phyloP scores from a whole-genome alignment of 2,797 vertebrate species.

The Danio tinwini region DNA sequence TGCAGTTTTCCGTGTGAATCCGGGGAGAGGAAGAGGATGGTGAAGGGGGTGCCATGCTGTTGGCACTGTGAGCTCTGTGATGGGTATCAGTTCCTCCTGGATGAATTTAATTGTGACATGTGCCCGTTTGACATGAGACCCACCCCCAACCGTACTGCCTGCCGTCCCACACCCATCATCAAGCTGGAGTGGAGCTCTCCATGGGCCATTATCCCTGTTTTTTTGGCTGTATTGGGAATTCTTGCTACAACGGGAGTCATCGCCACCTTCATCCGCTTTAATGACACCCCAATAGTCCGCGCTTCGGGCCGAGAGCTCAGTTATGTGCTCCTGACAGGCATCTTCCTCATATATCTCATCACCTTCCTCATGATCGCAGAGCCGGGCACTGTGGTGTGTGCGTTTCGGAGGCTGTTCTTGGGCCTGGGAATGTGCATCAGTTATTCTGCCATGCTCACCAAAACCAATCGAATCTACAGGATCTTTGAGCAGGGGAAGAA shows the following conservation, averaged over 20 bases:
- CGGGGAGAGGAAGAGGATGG: constrained; percentile 91
- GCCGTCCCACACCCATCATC: constrained; percentile 85
- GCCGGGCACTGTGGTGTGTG: constrained; percentile 80
- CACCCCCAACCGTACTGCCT: constrained; percentile 83
- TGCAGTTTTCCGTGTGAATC: constrained; percentile 89
- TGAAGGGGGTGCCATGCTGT: constrained; percentile 96
- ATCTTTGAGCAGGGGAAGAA: constrained; percentile 98
- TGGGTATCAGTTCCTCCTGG: constrained; percentile 92
- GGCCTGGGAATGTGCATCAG: constrained; percentile 97
- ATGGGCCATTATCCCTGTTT: constrained; percentile 88
- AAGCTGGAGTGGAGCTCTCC: constrained; percentile 90
- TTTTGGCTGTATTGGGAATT: constrained; percentile 86
- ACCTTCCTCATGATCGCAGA: constrained; percentile 90
- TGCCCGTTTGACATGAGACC: constrained; percentile 87
- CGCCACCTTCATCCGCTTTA: constrained; percentile 84
- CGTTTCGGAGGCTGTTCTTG: constrained; percentile 84
- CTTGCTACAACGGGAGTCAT: constrained; percentile 81
- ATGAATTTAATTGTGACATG: constrained; percentile 84
- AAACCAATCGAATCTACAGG: constrained; percentile 98
- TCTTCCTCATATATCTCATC: constrained; percentile 84
- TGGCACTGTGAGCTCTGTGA: constrained; percentile 98
- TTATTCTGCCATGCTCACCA: constrained; percentile 95
- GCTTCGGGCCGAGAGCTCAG: constrained; percentile 87
- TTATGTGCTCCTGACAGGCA: constrained; percentile 79
- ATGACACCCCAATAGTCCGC: constrained; percentile 89